Evolutionary conservation across 1,140 invertebrate species (phyloP), one percentile per base, ranked within the genome.

Genomic region (Neoseiulus cucumeris): DNA sequence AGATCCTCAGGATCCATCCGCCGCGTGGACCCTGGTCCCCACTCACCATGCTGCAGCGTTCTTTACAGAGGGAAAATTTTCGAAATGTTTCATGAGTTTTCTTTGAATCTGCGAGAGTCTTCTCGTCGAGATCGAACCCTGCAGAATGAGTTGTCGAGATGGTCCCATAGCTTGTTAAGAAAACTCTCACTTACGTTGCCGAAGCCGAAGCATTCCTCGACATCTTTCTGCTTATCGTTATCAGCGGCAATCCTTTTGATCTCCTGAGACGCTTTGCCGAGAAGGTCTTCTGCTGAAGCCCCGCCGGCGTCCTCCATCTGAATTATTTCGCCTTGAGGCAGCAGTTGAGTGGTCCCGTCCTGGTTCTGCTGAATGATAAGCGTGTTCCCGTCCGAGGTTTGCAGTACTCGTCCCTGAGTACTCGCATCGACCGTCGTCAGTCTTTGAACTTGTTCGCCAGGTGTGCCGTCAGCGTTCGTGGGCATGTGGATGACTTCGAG

Each of bases 191-290:
- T 17, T 25, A 59, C 51, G 33, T 59, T 59, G 51, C 51, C 51
- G 78, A 90, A 90, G 18, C 87, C 87, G 73, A 90, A 90, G 73
- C 86, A 89, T 42, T 83, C 87, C 70, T 84, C 81, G 77, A 87
- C 85, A 71, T 87, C 85, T 70, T 83, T 83, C 72, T 81, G 68
- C 72, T 74, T 77, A 25, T 59, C 51, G 51, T 33, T 59, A 33
- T 59, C 51, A 25, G 51, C 51, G 17, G 51, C 51, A 25, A 59
- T 59, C 51, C 33, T 59, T 9, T 59, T 59, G 22, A 59, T 59
- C 33, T 59, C 51, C 22, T 59, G 51, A 14, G 51, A 59, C 51
- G 51, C 51, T 20, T 59, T 59, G 14, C 51, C 51, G 12, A 59
- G 51, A 20, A 59, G 51, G 9, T 59, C 51, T 17, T 59, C 51